Evolutionary conservation across 2,797 vertebrate species (phyloP).

Genomic region (Galagoides demidoff): DNA sequence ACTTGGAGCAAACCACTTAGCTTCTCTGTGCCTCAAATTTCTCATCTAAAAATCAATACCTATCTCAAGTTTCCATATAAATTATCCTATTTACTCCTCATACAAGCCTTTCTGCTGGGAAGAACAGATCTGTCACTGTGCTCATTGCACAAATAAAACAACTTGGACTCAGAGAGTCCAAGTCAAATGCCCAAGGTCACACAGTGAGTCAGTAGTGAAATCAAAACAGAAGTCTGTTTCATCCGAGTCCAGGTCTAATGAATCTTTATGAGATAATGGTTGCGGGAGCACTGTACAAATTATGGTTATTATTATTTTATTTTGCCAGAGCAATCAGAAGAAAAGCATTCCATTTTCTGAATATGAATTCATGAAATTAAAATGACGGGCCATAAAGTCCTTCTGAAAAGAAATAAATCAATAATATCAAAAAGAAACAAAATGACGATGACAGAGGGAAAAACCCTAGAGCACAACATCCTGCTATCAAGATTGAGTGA

Average conservation of each 20-base stretch:
- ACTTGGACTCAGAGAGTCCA: neutral
- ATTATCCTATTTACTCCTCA: conserved; percentile 34
- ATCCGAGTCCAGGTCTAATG: neutral
- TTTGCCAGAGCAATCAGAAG: conserved; percentile 35
- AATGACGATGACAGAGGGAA: neutral
- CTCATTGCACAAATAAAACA: neutral
- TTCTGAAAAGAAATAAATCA: conserved; percentile 55
- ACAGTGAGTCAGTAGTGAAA: neutral
- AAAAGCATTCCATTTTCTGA: conserved; percentile 52
- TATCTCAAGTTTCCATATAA: conserved; percentile 73
- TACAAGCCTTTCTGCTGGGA: neutral
- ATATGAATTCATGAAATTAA: conserved; percentile 59
- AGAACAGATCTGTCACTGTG: neutral
- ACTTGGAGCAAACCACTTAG: conserved; percentile 31
- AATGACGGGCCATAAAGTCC: conserved; percentile 42
- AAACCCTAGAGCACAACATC: neutral
- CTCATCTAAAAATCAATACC: conserved; percentile 76
- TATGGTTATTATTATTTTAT: neutral
- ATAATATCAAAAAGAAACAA: conserved; percentile 47
- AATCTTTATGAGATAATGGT: conserved; percentile 12
- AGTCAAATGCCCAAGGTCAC: neutral
- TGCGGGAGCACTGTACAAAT: neutral
- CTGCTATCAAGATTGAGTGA: conserved; percentile 21
- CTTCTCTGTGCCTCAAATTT: conserved; percentile 55
- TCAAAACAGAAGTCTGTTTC: neutral